Percentiles rank a stretch among this genome's conserved stretches.
These are phyloP conservation scores for Drosophila yakuba DNA, from an alignment of 1,140 invertebrate genomes.

Conservation along the genomic window DNA sequence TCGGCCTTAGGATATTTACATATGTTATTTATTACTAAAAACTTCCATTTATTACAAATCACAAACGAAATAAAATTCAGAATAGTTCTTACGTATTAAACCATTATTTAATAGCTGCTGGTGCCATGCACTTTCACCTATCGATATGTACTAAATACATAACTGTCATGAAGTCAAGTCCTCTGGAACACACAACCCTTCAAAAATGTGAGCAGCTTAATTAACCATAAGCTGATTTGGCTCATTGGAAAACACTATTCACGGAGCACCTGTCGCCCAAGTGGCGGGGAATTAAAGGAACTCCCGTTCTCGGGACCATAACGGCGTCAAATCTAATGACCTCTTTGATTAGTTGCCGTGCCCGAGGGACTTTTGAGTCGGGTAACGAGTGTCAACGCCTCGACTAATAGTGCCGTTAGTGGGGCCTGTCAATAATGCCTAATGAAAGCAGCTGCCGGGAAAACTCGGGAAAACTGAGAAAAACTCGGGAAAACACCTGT, in stretches of 20 bases:
- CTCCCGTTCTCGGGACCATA: conserved; percentile 20
- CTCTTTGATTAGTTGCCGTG: conserved; percentile 64
- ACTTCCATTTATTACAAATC: too few species aligned
- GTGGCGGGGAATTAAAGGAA: conserved; percentile 52
- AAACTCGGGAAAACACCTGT: conserved; percentile 31
- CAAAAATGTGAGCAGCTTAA: conserved; percentile 34
- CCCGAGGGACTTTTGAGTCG: conserved; percentile 58
- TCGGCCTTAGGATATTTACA: too few species aligned
- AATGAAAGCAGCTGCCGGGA: conserved; percentile 75
- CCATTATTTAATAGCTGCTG: too few species aligned
- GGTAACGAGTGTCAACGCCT: conserved; percentile 74
- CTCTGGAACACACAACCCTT: not conserved
- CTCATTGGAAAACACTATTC: conserved; percentile 51
- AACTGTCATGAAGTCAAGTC: not conserved
- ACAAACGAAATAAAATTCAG: too few species aligned
- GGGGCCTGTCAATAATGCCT: conserved; percentile 73
- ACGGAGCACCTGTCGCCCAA: conserved; percentile 30
- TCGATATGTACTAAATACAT: too few species aligned
- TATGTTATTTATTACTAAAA: too few species aligned
- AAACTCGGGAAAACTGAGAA: conserved; percentile 5
- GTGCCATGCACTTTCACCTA: too few species aligned
- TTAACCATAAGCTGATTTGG: conserved; percentile 54
- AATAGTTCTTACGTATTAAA: too few species aligned
- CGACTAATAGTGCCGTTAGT: conserved; percentile 73
- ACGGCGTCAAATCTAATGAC: conserved; percentile 69